These are phyloP conservation scores for Catostylus mosaicus DNA, from an alignment of 30 jellyfish, hydroid and myxozoan genomes.

Conservation along the genomic window DNA sequence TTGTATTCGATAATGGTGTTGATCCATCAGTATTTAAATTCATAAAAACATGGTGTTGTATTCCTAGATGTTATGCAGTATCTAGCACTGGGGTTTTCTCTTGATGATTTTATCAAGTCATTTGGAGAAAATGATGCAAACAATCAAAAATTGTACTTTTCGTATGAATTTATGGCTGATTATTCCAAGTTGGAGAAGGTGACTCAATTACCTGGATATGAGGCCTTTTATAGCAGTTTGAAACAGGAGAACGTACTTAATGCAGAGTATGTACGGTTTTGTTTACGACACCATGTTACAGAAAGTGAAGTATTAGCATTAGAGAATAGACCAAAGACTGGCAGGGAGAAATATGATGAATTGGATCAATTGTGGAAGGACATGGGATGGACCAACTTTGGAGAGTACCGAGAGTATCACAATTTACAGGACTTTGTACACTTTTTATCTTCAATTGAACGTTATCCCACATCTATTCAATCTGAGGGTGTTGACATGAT, in stretches of 20 bases:
- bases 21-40: background rate
- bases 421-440: background rate
- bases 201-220: slow-evolving; percentile 12
- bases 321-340: background rate
- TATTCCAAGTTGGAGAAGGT: background rate
- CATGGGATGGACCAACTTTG: background rate
- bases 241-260: slow-evolving; percentile 9
- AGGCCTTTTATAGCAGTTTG: slow-evolving; percentile 7
- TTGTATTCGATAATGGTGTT: background rate
- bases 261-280: background rate
- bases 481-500: background rate
- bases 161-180: slow-evolving; percentile 10
- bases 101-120: slow-evolving; percentile 1
- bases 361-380: background rate
- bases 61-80: slow-evolving; percentile 16
- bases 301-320: background rate
- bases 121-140: background rate
- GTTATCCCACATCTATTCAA: background rate
- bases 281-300: background rate
- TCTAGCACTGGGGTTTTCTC: slow-evolving; percentile 18
- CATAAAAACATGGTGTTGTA: background rate
- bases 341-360: background rate
- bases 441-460: background rate
- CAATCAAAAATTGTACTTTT: background rate
- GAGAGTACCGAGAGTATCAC: background rate